Evolutionary conservation across 2,888 invertebrate genomes (phyloP).

Genomic region (Blastobasis adustella): DNA sequence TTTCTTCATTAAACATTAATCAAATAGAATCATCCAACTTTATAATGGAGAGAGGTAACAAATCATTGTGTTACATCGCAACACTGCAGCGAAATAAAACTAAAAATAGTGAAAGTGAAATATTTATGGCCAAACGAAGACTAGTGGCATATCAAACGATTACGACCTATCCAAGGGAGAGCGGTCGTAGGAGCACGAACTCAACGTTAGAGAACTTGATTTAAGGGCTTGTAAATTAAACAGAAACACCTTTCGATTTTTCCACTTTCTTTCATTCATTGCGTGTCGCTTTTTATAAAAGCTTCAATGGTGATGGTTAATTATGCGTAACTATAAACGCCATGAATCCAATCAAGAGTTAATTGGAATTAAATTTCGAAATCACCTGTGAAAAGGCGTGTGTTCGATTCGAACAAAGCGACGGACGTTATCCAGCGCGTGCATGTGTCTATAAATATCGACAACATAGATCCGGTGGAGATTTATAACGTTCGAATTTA

Average conservation of each 20-base stretch:
- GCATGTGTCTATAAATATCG: background rate
- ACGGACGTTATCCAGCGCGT: background rate
- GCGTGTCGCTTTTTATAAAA: slow-evolving; percentile 26
- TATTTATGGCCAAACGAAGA: slow-evolving; percentile 42
- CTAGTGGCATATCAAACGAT: slow-evolving; percentile 24
- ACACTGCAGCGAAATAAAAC: slow-evolving; percentile 11
- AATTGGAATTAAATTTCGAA: slow-evolving; percentile 21
- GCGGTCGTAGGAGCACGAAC: no score
- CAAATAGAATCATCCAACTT: no score
- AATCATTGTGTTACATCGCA: slow-evolving; percentile 2
- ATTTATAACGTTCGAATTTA: background rate
- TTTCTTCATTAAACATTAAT: no score
- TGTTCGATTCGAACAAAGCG: slow-evolving; percentile 3
- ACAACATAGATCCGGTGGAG: background rate
- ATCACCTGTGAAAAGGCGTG: slow-evolving; percentile 18
- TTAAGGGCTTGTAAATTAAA: slow-evolving; percentile 57
- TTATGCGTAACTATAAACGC: slow-evolving; percentile 18
- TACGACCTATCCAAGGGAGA: slow-evolving; percentile 36
- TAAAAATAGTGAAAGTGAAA: slow-evolving; percentile 43
- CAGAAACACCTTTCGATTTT: slow-evolving; percentile 39
- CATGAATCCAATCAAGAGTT: slow-evolving; percentile 14
- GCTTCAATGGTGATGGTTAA: slow-evolving; percentile 28
- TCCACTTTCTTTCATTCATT: slow-evolving; percentile 42
- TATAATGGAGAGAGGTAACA: background rate
- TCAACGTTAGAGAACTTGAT: slow-evolving; percentile 33